Percentiles rank a stretch among this genome's conserved stretches.
Conservation (phyloP, 64 coral and sea anemone genomes). For the Stichodactyla mertensii region DNA sequence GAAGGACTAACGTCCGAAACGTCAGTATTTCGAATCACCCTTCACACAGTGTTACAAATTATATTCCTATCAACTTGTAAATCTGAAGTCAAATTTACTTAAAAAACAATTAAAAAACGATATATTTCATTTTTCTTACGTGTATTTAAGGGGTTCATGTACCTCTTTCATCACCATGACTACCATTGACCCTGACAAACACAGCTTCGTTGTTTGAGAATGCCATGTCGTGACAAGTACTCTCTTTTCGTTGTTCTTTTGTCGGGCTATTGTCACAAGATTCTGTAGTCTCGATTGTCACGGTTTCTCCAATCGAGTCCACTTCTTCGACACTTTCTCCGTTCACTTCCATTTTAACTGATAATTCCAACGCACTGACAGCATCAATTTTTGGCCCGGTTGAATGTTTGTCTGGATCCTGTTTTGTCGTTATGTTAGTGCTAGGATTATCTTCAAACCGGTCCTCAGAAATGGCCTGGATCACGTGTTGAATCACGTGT, state of each 20-base stretch:
- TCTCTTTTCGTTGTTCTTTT: neutral
- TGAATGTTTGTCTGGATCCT: neutral
- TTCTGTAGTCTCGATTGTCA: slow-evolving; percentile 12
- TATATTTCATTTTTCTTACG: slow-evolving; percentile 14
- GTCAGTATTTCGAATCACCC: no score
- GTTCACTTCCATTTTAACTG: slow-evolving; percentile 9
- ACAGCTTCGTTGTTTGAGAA: neutral
- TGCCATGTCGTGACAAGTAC: neutral
- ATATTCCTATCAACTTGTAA: no score
- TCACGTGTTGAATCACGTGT: slow-evolving; percentile 20
- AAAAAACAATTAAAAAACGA: neutral
- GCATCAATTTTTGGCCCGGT: neutral
- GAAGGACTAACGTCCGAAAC: no score
- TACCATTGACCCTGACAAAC: slow-evolving; percentile 11
- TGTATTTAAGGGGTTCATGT: slow-evolving; percentile 4
- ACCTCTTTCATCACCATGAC: slow-evolving; percentile 2
- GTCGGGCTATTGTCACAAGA: neutral
- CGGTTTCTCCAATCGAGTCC: slow-evolving; percentile 14
- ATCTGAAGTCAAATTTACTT: neutral
- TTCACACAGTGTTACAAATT: no score
- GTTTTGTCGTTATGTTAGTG: neutral
- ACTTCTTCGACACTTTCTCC: slow-evolving; percentile 13
- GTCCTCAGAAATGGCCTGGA: slow-evolving; percentile 6
- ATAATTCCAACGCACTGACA: neutral
- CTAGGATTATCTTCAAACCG: neutral